Evolutionary conservation across 1,140 invertebrate genomes (phyloP).

Genomic region (Hyles euphorbiae): DNA sequence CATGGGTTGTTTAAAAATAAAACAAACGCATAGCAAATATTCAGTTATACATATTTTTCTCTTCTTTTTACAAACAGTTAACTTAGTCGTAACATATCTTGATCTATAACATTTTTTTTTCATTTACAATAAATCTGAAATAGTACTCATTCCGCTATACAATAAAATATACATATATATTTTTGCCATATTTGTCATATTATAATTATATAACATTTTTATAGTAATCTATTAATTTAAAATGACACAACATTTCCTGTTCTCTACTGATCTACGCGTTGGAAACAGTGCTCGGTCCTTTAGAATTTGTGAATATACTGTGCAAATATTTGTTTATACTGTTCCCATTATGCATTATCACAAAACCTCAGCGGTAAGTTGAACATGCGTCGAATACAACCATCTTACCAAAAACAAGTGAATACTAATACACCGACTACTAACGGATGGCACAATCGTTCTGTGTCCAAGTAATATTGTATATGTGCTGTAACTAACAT

Average conservation of each 20-base stretch:
- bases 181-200: slow-evolving; percentile 68
- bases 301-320: slow-evolving; percentile 2
- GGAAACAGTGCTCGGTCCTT: slow-evolving; percentile 25
- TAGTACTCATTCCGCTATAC: slow-evolving; percentile 71
- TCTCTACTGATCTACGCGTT: slow-evolving; percentile 43
- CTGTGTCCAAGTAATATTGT: slow-evolving; percentile 47
- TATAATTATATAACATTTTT: slow-evolving; percentile 63
- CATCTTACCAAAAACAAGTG: slow-evolving; percentile 18
- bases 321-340: slow-evolving; percentile 16
- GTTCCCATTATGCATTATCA: slow-evolving; percentile 33
- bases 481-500: slow-evolving; percentile 33
- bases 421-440: slow-evolving; percentile 10
- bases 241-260: slow-evolving; percentile 71
- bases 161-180: slow-evolving; percentile 71
- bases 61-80: slow-evolving; percentile 74
- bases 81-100: slow-evolving; percentile 71
- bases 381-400: slow-evolving; percentile 1
- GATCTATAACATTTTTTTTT: slow-evolving; percentile 63
- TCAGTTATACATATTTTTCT: slow-evolving; percentile 73
- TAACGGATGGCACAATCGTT: slow-evolving; percentile 60
- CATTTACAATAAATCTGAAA: slow-evolving; percentile 71
- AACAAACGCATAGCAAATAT: slow-evolving; percentile 67
- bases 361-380: slow-evolving; percentile 19
- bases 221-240: slow-evolving; percentile 65
- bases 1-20: slow-evolving; percentile 34